Evolutionary conservation across 2,888 invertebrate species (phyloP), one percentile per base, ranked within the genome.

Genomic region (Urechis unicinctus): DNA sequence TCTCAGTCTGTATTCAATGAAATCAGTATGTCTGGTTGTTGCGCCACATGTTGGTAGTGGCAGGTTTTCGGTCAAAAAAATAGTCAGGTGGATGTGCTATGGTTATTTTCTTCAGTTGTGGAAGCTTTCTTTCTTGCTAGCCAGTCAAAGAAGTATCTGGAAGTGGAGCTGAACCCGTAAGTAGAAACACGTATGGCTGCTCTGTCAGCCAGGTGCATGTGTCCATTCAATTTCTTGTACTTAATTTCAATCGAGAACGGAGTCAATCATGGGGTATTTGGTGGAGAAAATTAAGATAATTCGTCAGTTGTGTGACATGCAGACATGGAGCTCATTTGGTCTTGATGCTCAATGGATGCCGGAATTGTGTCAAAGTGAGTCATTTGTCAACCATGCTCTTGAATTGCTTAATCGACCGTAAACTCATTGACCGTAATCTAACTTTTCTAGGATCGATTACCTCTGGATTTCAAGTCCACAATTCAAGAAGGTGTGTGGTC

Each of bases 71-170:
- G n/a, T n/a, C n/a, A n/a, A n/a, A n/a, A 17, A 17, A 17, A 45
- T 45, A 45, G 13, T 6, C 21, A 45, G 13, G 21, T 21, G 6
- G 21, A 45, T 6, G 21, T 9, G 21, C 6, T 17, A 22, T 21
- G 22, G 6, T 9, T 17, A 22, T 46, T 31, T 47, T 47, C 30
- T 21, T 6, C 68, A 78, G 81, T 81, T 56, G 79, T 80, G 13
- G 82, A 82, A 68, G 74, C 78, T 17, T 82, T 82, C 69, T 81
- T 82, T 64, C 71, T 81, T 42, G 17, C 9, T 36, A 79, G 80
- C 55, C 75, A 79, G 26, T 65, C 74, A 36, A 73, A 78, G 4
- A 72, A 79, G 52, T 82, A 82, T 61, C 64, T 82, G 24, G 82
- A 80, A 68, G 74, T 81, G 21, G 81, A 81, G 61, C 67, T 82